These are phyloP conservation scores for Neostethus bicornis DNA, from an alignment of 2,797 vertebrate species.

Conservation along the genomic window DNA sequence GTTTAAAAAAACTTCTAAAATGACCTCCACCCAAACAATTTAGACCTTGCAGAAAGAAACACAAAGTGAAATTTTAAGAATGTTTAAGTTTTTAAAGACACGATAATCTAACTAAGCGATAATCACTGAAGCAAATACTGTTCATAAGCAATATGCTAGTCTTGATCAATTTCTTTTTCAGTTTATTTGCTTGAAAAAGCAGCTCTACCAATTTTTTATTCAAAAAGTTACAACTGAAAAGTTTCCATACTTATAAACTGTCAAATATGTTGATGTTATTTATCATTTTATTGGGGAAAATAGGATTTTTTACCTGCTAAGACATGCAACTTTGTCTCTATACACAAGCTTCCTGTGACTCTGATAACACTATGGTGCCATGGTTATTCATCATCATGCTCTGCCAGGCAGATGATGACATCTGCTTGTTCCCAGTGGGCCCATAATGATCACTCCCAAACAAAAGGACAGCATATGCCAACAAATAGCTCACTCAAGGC, in stretches of 20 bases:
- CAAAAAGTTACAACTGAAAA: not conserved
- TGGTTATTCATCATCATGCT: slow-evolving; percentile 70
- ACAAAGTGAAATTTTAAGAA: slow-evolving; percentile 15
- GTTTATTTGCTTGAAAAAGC: slow-evolving; percentile 3
- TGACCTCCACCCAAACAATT: slow-evolving; percentile 19
- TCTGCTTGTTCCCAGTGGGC: slow-evolving; percentile 69
- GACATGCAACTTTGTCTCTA: slow-evolving; percentile 45
- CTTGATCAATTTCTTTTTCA: slow-evolving; percentile 26
- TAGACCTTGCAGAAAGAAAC: slow-evolving; percentile 26
- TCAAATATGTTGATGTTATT: slow-evolving; percentile 16
- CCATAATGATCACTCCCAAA: slow-evolving; percentile 69
- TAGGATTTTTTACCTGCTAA: slow-evolving; percentile 29
- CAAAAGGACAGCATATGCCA: slow-evolving; percentile 69
- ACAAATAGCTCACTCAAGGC: slow-evolving; percentile 66
- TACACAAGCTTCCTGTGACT: slow-evolving; percentile 56
- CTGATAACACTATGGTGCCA: slow-evolving; percentile 49
- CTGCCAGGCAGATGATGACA: slow-evolving; percentile 73
- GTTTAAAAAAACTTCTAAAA: slow-evolving; percentile 32
- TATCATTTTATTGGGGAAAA: slow-evolving; percentile 14
- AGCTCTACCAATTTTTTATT: slow-evolving; percentile 4
- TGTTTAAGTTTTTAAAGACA: slow-evolving; percentile 25
- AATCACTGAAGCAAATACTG: slow-evolving; percentile 33
- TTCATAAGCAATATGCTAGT: slow-evolving; percentile 22
- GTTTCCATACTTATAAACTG: slow-evolving; percentile 14
- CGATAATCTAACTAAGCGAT: slow-evolving; percentile 40